Conservation (phyloP, 2,797 vertebrate genomes). For the Ficedula albicollis region DNA sequence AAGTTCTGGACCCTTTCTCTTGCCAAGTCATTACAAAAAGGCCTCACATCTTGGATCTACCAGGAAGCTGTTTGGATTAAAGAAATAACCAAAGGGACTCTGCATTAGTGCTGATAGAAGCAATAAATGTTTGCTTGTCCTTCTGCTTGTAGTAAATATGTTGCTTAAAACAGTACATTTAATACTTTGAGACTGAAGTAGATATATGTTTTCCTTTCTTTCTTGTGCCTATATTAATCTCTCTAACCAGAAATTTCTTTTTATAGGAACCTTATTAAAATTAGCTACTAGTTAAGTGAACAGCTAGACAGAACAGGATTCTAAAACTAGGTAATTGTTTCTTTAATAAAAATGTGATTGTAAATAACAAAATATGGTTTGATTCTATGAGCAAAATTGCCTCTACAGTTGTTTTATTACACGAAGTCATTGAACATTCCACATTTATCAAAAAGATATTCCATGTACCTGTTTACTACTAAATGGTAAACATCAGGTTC, state of each 20-base stretch:
- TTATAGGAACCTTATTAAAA: not conserved
- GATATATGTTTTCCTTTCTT: not conserved
- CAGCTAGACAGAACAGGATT: not conserved
- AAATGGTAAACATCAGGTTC: accelerated
- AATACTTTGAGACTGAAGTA: not conserved
- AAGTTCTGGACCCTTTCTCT: constrained; percentile 50
- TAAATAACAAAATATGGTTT: not conserved
- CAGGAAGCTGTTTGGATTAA: constrained; percentile 48
- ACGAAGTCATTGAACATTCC: not conserved
- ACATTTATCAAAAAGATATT: not conserved
- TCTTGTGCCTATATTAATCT: not conserved
- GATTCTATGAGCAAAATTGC: not conserved
- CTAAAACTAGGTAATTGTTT: not conserved
- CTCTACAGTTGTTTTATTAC: not conserved
- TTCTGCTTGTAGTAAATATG: not conserved
- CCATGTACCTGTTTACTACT: not conserved
- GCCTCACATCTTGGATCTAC: constrained; percentile 36
- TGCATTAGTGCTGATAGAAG: not conserved
- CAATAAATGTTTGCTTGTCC: not conserved
- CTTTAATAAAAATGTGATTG: not conserved
- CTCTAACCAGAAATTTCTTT: not conserved
- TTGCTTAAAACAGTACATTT: not conserved
- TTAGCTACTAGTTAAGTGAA: not conserved
- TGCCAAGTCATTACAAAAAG: constrained; percentile 36
- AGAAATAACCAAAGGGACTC: not conserved